Evolutionary conservation across 2,797 vertebrate genomes (phyloP).

Genomic region (Channallabes apus): DNA sequence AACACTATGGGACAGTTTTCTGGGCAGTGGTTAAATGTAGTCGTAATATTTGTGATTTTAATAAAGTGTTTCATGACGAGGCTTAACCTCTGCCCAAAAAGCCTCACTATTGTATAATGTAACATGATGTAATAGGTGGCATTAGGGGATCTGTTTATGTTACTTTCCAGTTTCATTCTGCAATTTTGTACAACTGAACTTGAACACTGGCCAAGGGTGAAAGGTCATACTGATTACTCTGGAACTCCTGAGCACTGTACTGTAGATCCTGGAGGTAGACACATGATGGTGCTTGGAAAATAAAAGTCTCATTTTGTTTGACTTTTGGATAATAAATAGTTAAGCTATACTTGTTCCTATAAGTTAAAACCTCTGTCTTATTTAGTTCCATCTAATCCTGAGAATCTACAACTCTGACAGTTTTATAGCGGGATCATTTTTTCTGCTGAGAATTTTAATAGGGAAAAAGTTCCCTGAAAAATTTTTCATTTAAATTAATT

Average conservation of each 20-base stretch:
- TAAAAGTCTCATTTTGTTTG: not conserved
- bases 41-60: constrained; percentile 12
- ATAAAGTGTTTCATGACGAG: not conserved
- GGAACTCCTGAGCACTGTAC: not conserved
- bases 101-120: constrained; percentile 19
- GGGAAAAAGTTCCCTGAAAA: not conserved
- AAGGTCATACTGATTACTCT: constrained; percentile 2
- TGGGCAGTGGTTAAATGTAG: constrained; percentile 18
- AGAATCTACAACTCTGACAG: not conserved
- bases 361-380: not conserved
- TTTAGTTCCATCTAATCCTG: not conserved
- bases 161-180: constrained; percentile 31
- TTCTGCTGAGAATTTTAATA: not conserved
- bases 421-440: not conserved
- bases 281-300: constrained; percentile 7
- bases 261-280: not conserved
- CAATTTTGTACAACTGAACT: constrained; percentile 29
- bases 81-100: constrained; percentile 18
- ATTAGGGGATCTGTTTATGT: constrained; percentile 23
- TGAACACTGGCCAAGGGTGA: constrained; percentile 17
- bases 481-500: not conserved
- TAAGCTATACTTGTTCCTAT: not conserved
- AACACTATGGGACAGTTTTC: constrained; percentile 23
- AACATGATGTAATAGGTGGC: constrained; percentile 12
- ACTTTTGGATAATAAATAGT: not conserved